phyloP scores from a whole-genome alignment of 2,113 vertebrate species.

The Melanerpes formicivorus region DNA sequence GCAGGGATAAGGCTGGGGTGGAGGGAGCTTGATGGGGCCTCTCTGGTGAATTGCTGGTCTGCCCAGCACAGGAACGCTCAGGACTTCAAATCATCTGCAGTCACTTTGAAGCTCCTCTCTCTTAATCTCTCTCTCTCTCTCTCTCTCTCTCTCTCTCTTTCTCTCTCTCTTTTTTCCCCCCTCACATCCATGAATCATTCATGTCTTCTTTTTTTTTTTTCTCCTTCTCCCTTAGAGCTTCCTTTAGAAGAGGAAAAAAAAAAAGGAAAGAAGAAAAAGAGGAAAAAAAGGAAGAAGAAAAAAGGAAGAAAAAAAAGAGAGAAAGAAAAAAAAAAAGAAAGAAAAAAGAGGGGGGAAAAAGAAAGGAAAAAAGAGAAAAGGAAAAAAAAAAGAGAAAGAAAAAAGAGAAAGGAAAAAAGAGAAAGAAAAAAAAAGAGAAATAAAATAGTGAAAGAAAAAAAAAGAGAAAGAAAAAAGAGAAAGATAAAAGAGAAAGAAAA shows the following conservation, averaged over 20 bases:
- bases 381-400: too few relatives aligned
- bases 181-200: slow-evolving; percentile 72
- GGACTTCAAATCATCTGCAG: slow-evolving; percentile 74
- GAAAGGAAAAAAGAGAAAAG: too few relatives aligned
- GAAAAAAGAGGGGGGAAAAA: too few relatives aligned
- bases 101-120: slow-evolving; percentile 75
- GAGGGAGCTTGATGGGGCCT: slow-evolving; percentile 62
- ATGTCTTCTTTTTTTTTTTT: slow-evolving; percentile 18
- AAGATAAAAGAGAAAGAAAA: too few relatives aligned
- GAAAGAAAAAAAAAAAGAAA: too few relatives aligned
- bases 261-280: not conserved
- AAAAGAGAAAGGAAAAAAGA: too few relatives aligned
- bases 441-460: too few relatives aligned
- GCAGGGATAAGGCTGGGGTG: not conserved
- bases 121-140: slow-evolving; percentile 63
- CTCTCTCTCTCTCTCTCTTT: not conserved
- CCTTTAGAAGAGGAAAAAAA: not conserved
- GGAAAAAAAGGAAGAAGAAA: too few relatives aligned
- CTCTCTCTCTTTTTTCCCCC: not conserved
- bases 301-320: not conserved
- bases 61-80: slow-evolving; percentile 66
- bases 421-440: too few relatives aligned
- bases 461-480: too few relatives aligned
- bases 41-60: slow-evolving; percentile 74
- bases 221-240: not conserved